phyloP scores from a whole-genome alignment of 2,797 vertebrate species.

The Coregonus ussuriensis region DNA sequence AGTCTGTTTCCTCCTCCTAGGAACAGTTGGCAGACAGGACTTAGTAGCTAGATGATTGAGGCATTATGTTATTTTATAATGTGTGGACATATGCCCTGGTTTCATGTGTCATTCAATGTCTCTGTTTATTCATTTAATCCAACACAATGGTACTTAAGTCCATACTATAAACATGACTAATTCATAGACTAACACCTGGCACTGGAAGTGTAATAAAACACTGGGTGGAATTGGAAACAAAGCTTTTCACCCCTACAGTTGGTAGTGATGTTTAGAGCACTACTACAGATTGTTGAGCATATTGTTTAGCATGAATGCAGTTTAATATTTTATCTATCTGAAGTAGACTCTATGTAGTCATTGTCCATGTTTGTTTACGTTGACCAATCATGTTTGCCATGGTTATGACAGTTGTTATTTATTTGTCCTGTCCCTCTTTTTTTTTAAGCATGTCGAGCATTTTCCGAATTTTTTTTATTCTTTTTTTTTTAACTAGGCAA shows the following conservation, averaged over 20 bases:
- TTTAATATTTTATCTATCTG: background rate
- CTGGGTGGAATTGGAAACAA: background rate
- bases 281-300: background rate
- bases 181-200: constrained; percentile 10
- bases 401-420: constrained; percentile 55
- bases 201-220: background rate
- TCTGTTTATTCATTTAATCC: constrained; percentile 16
- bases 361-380: constrained; percentile 40
- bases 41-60: background rate
- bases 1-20: background rate
- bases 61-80: constrained; percentile 4
- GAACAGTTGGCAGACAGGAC: constrained; percentile 1
- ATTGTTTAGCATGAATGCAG: background rate
- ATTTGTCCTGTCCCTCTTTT: constrained; percentile 48
- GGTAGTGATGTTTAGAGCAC: background rate
- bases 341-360: constrained; percentile 2
- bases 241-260: background rate
- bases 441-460: constrained; percentile 19
- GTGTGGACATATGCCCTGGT: background rate
- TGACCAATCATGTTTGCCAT: constrained; percentile 69
- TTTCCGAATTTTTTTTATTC: constrained; percentile 34
- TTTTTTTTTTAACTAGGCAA: no score
- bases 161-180: constrained; percentile 14
- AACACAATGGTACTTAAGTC: constrained; percentile 6
- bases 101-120: constrained; percentile 2